These are phyloP conservation scores for Tridacna crocea DNA, from an alignment of 2,888 invertebrate species.

Conservation along the genomic window DNA sequence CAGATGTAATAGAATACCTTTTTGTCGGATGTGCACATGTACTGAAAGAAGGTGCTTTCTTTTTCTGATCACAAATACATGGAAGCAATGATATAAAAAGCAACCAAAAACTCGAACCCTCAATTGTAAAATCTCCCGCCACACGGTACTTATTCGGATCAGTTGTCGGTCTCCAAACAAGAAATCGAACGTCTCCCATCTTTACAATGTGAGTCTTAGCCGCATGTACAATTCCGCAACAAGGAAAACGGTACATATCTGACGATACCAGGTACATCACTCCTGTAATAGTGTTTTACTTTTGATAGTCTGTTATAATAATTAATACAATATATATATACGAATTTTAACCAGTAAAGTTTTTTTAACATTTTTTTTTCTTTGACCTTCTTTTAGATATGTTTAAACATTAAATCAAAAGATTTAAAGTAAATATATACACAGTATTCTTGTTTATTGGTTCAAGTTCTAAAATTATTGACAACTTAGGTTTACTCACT, in stretches of 20 bases:
- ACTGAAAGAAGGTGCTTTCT: no score
- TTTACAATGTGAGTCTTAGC: not conserved
- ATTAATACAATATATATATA: not conserved
- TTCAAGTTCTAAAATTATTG: no score
- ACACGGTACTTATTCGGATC: not conserved
- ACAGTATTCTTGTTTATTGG: no score
- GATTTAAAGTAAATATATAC: no score
- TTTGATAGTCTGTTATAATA: not conserved
- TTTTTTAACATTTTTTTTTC: not conserved
- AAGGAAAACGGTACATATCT: constrained; percentile 4
- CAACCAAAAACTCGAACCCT: not conserved
- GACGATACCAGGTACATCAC: constrained; percentile 13
- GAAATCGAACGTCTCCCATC: not conserved
- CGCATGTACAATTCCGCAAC: constrained; percentile 13
- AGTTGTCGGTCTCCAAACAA: constrained; percentile 17
- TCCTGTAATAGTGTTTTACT: not conserved
- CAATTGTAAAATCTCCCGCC: constrained; percentile 11
- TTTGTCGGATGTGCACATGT: no score
- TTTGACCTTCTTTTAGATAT: no score
- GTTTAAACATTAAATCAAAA: no score
- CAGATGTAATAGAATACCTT: no score
- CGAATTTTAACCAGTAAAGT: not conserved
- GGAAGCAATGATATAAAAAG: no score
- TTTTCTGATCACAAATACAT: no score
- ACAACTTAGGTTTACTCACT: no score